Percentiles rank a stretch among this genome's conserved stretches.
Evolutionary conservation across 2,888 invertebrate species (phyloP).

Genomic region (Oscheius sp.): DNA sequence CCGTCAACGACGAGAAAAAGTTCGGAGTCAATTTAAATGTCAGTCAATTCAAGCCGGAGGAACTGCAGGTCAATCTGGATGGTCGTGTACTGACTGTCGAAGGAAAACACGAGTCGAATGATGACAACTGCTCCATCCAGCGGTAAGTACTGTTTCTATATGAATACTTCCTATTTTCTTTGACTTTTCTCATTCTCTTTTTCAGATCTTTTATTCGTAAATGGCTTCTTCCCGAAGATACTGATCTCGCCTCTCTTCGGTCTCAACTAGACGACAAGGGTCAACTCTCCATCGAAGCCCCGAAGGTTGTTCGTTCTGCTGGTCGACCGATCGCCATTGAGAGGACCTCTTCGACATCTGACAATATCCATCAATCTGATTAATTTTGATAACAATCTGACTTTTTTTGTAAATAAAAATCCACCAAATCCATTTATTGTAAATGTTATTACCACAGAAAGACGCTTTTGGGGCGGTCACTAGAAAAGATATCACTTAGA

Average conservation of each 20-base stretch:
- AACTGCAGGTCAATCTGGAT: conserved; percentile 47
- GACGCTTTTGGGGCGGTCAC: neutral
- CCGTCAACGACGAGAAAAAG: conserved; percentile 35
- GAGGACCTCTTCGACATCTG: neutral
- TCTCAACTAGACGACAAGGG: conserved; percentile 33
- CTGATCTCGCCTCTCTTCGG: conserved; percentile 36
- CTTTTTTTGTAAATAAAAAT: too few species aligned
- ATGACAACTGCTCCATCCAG: conserved; percentile 39
- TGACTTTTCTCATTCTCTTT: too few species aligned
- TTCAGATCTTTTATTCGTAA: conserved; percentile 43
- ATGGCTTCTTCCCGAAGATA: conserved; percentile 38
- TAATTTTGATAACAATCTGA: too few species aligned
- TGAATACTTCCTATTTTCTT: neutral
- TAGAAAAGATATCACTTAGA: neutral
- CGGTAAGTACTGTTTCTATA: conserved; percentile 15
- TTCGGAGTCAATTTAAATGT: conserved; percentile 43
- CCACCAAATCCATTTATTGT: too few species aligned
- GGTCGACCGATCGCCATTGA: neutral
- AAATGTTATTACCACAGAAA: neutral
- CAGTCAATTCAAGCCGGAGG: conserved; percentile 48
- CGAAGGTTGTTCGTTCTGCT: conserved; percentile 17
- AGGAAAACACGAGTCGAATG: conserved; percentile 44
- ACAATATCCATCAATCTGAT: too few species aligned
- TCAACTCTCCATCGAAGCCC: conserved; percentile 39
- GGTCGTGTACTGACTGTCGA: conserved; percentile 40